These are phyloP conservation scores for Lasaia peninsularis DNA, from an alignment of 1,140 invertebrate species.

Conservation along the genomic window DNA sequence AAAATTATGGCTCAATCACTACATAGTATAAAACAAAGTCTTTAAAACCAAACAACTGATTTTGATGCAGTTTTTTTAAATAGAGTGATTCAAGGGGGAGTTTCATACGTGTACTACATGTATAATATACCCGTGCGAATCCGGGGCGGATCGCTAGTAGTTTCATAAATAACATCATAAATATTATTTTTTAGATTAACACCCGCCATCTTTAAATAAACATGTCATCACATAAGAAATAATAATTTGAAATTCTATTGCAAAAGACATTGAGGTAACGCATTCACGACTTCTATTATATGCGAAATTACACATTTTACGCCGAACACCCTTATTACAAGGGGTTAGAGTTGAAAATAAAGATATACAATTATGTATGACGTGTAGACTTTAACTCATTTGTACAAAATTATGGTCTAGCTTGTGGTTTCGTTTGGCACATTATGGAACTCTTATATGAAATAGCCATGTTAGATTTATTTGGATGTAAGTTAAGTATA, in stretches of 20 bases:
- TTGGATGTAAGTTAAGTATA: constrained; percentile 2
- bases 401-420: constrained; percentile 55
- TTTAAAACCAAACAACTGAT: no score
- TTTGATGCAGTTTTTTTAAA: no score
- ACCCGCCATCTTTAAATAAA: neutral
- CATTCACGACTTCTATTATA: constrained; percentile 50
- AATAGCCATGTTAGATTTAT: constrained; percentile 5
- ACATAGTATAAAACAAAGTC: no score
- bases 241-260: constrained; percentile 28
- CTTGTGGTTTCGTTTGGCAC: constrained; percentile 43
- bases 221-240: constrained; percentile 22
- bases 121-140: no score
- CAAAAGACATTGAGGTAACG: constrained; percentile 37
- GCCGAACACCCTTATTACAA: constrained; percentile 22
- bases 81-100: no score
- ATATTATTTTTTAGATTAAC: neutral
- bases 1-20: no score
- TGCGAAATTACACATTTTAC: constrained; percentile 26
- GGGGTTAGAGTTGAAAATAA: constrained; percentile 30
- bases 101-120: no score
- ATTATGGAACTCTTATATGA: constrained; percentile 34
- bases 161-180: neutral
- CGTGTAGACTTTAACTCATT: constrained; percentile 48
- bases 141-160: no score
- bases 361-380: constrained; percentile 7